Conservation (phyloP, 2,888 invertebrate genomes). For the Campoplex nolae region DNA sequence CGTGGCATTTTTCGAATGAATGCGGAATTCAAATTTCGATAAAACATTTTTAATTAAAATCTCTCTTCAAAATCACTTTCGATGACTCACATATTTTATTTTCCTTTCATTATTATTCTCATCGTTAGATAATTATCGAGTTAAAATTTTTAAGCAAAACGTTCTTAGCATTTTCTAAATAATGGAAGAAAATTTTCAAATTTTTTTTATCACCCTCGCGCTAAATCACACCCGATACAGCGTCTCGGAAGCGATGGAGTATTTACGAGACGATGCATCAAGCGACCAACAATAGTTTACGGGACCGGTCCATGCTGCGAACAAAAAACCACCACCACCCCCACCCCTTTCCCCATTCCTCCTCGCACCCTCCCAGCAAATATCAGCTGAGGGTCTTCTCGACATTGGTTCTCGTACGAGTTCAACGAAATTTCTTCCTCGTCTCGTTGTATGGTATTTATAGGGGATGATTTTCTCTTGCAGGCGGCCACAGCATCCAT, state of each 20-base stretch:
- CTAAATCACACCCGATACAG: conserved; percentile 48
- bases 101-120: too few species aligned
- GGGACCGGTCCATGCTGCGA: conserved; percentile 76
- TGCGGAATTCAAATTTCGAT: neutral
- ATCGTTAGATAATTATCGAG: too few species aligned
- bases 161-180: neutral
- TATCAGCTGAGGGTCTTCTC: neutral
- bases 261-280: conserved; percentile 84
- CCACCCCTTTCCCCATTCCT: too few species aligned
- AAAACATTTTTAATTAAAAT: too few species aligned
- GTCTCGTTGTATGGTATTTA: conserved; percentile 1
- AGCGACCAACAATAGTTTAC: conserved; percentile 82
- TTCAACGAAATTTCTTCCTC: conserved; percentile 19
- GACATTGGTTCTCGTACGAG: conserved; percentile 26
- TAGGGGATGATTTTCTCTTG: conserved; percentile 59
- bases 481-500: conserved; percentile 63
- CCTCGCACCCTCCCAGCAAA: conserved; percentile 47
- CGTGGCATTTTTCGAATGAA: neutral
- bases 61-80: neutral
- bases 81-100: neutral
- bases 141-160: too few species aligned
- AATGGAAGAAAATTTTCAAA: neutral
- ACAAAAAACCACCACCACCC: conserved; percentile 75
- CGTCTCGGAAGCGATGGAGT: conserved; percentile 78
- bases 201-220: conserved; percentile 45